Percentiles rank a stretch among this genome's conserved stretches.
Evolutionary conservation across 2,113 vertebrate genomes (phyloP).

Genomic region (Brachionichthys hirsutus): DNA sequence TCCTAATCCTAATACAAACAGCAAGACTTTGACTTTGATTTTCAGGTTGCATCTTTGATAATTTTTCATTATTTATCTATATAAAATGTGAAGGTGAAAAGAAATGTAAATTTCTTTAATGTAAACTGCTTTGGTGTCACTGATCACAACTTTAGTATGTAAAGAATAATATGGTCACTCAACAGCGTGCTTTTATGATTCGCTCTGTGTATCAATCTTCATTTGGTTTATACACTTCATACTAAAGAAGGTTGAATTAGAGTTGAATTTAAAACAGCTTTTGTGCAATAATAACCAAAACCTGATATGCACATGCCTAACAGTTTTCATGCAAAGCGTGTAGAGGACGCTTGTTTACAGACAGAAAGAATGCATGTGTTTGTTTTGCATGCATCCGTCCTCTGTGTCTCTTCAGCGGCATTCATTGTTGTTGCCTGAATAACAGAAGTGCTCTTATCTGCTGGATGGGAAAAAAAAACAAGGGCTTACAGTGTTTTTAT

Average conservation of each 20-base stretch:
- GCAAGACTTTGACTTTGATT: slow-evolving; percentile 20
- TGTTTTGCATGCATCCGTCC: slow-evolving; percentile 25
- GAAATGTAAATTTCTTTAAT: too few relatives aligned
- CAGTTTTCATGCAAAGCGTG: slow-evolving; percentile 6
- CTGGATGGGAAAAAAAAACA: slow-evolving; percentile 49
- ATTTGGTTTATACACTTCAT: background rate
- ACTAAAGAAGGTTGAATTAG: background rate
- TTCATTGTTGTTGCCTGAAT: slow-evolving; percentile 36
- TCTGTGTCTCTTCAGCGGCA: slow-evolving; percentile 12
- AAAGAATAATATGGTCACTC: too few relatives aligned
- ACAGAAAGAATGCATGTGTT: slow-evolving; percentile 22
- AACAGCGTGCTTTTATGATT: background rate
- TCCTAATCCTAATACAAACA: background rate
- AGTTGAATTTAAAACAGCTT: background rate
- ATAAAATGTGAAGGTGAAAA: slow-evolving; percentile 37
- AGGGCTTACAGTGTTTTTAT: slow-evolving; percentile 42
- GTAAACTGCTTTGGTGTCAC: slow-evolving; percentile 5
- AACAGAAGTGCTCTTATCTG: slow-evolving; percentile 49
- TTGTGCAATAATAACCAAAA: slow-evolving; percentile 15
- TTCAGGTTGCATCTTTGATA: slow-evolving; percentile 10
- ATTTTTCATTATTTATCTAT: slow-evolving; percentile 1
- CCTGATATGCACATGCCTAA: background rate
- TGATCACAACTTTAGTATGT: slow-evolving; percentile 1
- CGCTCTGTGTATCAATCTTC: too few relatives aligned
- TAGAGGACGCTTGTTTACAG: background rate